Percentiles rank a stretch among this genome's conserved stretches.
phyloP scores from a whole-genome alignment of 2,888 invertebrate genomes.

The Apotomis betuletana region DNA sequence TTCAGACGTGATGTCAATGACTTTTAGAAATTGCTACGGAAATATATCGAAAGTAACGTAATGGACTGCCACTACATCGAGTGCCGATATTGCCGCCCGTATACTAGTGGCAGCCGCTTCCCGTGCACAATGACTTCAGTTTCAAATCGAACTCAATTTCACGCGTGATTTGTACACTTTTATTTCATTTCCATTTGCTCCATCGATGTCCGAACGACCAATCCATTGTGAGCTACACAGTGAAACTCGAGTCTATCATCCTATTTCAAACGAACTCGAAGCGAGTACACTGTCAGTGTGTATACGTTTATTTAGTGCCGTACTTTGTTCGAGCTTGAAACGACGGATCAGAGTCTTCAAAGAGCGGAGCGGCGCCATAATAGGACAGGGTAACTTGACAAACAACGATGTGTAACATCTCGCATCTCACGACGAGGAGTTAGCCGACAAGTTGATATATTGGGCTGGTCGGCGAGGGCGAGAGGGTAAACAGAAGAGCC shows the following conservation, averaged over 20 bases:
- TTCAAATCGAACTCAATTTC: conserved; percentile 78
- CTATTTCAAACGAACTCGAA: conserved; percentile 18
- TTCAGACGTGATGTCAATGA: not conserved
- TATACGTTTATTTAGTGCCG: conserved; percentile 19
- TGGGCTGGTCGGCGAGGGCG: conserved; percentile 72
- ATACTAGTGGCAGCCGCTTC: conserved; percentile 58
- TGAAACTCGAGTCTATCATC: conserved; percentile 24
- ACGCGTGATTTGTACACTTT: conserved; percentile 80
- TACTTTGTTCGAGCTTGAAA: conserved; percentile 26
- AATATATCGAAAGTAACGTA: conserved; percentile 29
- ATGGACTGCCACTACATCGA: conserved; percentile 46
- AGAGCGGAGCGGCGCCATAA: conserved; percentile 53
- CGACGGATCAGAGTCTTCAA: conserved; percentile 43
- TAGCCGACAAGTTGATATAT: conserved; percentile 78
- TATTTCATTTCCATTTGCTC: conserved; percentile 73
- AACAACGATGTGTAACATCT: conserved; percentile 68
- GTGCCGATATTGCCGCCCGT: conserved; percentile 43
- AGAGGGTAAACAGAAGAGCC: conserved; percentile 68
- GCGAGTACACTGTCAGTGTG: conserved; percentile 8
- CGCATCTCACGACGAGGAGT: conserved; percentile 63
- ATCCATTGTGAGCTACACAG: conserved; percentile 37
- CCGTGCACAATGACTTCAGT: conserved; percentile 70
- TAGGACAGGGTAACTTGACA: conserved; percentile 66
- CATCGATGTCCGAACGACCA: conserved; percentile 57
- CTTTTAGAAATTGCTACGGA: not conserved